Evolutionary conservation across 1,140 invertebrate species (phyloP).

Genomic region (Calosoma granatense): DNA sequence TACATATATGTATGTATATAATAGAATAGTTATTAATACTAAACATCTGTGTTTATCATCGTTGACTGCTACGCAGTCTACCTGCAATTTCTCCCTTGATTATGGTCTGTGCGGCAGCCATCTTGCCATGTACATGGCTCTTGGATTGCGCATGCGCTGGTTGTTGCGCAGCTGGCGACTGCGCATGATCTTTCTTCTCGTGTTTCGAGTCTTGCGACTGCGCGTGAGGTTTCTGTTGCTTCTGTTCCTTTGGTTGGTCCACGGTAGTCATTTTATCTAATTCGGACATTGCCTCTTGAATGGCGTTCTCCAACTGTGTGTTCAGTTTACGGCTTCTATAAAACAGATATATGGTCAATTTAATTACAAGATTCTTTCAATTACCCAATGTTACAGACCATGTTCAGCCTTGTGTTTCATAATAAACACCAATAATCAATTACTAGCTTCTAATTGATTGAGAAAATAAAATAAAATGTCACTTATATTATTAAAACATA

Average conservation of each 20-base stretch:
- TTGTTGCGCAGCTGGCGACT: neutral
- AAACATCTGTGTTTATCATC: neutral
- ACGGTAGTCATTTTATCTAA: constrained; percentile 46
- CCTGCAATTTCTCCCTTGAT: constrained; percentile 12
- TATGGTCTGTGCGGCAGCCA: neutral
- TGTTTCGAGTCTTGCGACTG: neutral
- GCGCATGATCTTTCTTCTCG: neutral
- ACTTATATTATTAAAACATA: too few species aligned
- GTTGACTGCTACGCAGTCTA: constrained; percentile 14
- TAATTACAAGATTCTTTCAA: constrained; percentile 2
- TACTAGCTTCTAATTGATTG: too few species aligned
- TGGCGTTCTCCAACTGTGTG: constrained; percentile 74
- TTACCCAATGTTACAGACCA: neutral
- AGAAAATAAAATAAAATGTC: too few species aligned
- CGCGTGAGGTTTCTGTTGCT: neutral
- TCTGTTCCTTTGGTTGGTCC: neutral
- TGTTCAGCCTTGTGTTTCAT: neutral
- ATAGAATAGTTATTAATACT: neutral
- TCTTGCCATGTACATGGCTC: neutral
- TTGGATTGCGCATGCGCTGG: too few species aligned
- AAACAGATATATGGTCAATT: constrained; percentile 26
- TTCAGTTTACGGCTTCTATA: constrained; percentile 83
- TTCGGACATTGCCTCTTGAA: constrained; percentile 83
- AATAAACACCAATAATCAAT: too few species aligned
- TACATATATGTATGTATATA: neutral